Conservation (phyloP, 2,797 vertebrate species). For the Dromococcyx pavoninus region DNA sequence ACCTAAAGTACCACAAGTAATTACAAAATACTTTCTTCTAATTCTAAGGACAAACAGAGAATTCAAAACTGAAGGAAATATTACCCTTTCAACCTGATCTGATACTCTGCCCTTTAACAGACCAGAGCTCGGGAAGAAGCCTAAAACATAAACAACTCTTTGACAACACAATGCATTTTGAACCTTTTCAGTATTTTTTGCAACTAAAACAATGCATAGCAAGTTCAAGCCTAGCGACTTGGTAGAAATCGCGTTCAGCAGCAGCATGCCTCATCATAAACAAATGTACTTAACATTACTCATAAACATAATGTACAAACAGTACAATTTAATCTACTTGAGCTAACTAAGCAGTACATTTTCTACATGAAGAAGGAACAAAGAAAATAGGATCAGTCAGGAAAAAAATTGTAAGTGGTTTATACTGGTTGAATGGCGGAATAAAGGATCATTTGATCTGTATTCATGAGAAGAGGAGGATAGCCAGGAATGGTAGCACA, state of each 20-base stretch:
- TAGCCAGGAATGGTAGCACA: background rate
- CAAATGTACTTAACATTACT: background rate
- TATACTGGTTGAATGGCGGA: background rate
- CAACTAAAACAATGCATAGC: background rate
- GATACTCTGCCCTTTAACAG: background rate
- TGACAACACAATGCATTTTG: background rate
- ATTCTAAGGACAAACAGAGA: background rate
- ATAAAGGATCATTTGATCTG: background rate
- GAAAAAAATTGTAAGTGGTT: background rate
- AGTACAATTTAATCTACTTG: background rate
- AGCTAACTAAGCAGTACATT: background rate
- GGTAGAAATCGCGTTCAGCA: background rate
- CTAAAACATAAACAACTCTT: background rate
- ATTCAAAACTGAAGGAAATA: background rate
- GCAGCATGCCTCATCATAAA: background rate
- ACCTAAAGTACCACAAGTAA: background rate
- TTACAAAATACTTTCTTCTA: background rate
- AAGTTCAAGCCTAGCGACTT: background rate
- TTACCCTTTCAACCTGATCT: background rate
- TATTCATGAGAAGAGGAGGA: background rate
- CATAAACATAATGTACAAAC: background rate
- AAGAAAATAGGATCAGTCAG: background rate
- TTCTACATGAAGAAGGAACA: background rate
- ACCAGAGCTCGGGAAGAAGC: background rate
- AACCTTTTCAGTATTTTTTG: background rate